These are phyloP conservation scores for Galendromus occidentalis DNA, from an alignment of 1,140 invertebrate species.

Conservation along the genomic window DNA sequence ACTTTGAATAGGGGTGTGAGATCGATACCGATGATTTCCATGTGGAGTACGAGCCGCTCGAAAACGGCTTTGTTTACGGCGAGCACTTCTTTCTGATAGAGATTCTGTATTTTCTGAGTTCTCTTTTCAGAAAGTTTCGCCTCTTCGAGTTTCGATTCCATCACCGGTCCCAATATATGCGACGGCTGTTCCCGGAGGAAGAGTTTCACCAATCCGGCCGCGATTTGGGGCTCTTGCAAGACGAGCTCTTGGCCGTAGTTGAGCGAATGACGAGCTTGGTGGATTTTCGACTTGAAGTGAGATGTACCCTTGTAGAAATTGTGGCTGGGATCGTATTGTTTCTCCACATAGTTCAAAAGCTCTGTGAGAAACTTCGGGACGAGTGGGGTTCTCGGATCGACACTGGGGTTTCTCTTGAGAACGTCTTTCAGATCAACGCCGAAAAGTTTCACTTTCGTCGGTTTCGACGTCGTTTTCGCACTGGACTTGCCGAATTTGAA, in stretches of 20 bases:
- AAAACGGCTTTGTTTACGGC: conserved; percentile 2
- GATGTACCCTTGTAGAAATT: conserved; percentile 7
- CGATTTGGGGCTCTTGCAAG: background rate
- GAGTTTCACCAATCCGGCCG: background rate
- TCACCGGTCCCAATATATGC: background rate
- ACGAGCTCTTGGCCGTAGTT: background rate
- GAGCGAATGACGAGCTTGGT: background rate
- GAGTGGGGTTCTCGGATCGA: background rate
- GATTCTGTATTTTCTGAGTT: conserved; percentile 5
- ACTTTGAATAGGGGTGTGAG: background rate
- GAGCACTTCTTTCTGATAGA: background rate
- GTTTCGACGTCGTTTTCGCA: background rate
- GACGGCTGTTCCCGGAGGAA: background rate
- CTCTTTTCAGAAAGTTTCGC: background rate
- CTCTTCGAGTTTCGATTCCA: background rate
- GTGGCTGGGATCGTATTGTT: background rate
- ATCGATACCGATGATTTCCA: conserved; percentile 6
- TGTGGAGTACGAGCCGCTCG: background rate
- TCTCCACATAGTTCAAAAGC: background rate
- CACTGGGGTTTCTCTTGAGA: background rate
- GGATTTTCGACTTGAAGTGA: conserved; percentile 4
- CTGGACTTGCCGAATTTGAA: conserved; percentile 4
- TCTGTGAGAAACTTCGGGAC: background rate
- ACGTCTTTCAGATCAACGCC: conserved; percentile 2
- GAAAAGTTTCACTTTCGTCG: background rate